These are phyloP conservation scores for Lasioglossum pauxillum DNA, from an alignment of 2,888 invertebrate species.

Conservation along the genomic window DNA sequence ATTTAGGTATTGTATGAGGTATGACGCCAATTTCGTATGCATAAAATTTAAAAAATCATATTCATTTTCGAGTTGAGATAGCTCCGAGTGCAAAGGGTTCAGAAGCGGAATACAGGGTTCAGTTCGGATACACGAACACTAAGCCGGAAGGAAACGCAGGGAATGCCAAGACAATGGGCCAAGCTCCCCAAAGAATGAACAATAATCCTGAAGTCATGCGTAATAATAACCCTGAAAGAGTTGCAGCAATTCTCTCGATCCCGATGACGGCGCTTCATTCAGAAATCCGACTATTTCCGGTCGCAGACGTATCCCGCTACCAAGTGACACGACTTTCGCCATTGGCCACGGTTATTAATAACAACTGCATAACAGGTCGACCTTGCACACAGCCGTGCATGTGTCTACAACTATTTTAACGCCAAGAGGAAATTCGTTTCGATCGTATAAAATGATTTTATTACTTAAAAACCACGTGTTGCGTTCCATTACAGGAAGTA, in stretches of 20 bases:
- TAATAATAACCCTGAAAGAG: conserved; percentile 31
- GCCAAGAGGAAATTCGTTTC: conserved; percentile 49
- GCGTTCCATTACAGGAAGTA: not conserved
- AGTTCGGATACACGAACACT: too few species aligned
- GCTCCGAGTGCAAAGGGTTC: too few species aligned
- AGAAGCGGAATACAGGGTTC: too few species aligned
- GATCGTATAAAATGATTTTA: not conserved
- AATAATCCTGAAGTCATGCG: conserved; percentile 17
- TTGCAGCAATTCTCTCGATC: not conserved
- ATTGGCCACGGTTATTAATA: conserved; percentile 70
- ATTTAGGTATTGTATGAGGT: too few species aligned
- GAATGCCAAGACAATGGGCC: conserved; percentile 2
- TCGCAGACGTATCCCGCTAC: not conserved
- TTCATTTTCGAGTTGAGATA: too few species aligned
- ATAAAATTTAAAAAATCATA: too few species aligned
- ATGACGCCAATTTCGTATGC: too few species aligned
- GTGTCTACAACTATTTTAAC: conserved; percentile 36
- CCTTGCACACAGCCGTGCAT: conserved; percentile 62
- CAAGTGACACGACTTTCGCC: conserved; percentile 43
- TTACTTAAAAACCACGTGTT: not conserved
- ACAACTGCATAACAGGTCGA: conserved; percentile 67
- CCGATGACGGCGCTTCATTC: conserved; percentile 38
- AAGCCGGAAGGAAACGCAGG: not conserved
- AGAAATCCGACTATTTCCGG: conserved; percentile 52
- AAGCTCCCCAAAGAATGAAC: conserved; percentile 11